Percentiles rank a stretch among this genome's conserved stretches.
Conservation (phyloP, 2,888 invertebrate species). For the Pristionchus mayeri region DNA sequence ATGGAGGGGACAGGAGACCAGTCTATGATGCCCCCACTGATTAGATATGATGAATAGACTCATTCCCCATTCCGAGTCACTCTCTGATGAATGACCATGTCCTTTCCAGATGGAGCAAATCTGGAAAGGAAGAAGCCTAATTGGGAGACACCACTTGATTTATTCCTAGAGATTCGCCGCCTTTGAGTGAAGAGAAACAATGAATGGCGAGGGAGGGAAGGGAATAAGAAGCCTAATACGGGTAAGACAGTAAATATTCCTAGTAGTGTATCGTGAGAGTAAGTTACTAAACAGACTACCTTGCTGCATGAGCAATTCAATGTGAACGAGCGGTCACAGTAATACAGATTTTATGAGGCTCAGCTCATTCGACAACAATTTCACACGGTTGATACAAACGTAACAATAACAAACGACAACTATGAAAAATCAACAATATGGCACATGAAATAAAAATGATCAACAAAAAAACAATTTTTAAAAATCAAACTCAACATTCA, state of each 20-base stretch:
- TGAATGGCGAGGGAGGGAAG: conserved; percentile 13
- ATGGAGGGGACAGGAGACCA: conserved; percentile 6
- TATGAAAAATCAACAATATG: conserved; percentile 3
- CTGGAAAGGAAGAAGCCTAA: conserved; percentile 5
- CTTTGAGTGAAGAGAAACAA: conserved; percentile 26
- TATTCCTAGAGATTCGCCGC: conserved; percentile 26
- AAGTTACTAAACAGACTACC: not conserved
- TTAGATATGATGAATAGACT: conserved; percentile 29
- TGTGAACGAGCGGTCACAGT: not conserved
- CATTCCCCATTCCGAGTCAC: not conserved
- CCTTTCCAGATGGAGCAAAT: not conserved
- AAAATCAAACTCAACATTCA: conserved; percentile 13
- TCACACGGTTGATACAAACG: not conserved
- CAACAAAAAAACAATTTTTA: not conserved
- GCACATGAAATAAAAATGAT: no score
- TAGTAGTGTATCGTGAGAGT: conserved; percentile 29
- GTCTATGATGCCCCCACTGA: not conserved
- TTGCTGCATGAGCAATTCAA: not conserved
- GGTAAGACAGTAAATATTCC: conserved; percentile 37
- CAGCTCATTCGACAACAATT: not conserved
- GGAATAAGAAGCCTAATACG: not conserved
- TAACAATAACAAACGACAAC: not conserved
- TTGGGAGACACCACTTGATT: conserved; percentile 39
- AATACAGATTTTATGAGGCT: conserved; percentile 4
- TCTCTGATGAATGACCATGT: not conserved